These are phyloP conservation scores for Hafferia zeledoni DNA, from an alignment of 2,797 vertebrate genomes.

Conservation along the genomic window DNA sequence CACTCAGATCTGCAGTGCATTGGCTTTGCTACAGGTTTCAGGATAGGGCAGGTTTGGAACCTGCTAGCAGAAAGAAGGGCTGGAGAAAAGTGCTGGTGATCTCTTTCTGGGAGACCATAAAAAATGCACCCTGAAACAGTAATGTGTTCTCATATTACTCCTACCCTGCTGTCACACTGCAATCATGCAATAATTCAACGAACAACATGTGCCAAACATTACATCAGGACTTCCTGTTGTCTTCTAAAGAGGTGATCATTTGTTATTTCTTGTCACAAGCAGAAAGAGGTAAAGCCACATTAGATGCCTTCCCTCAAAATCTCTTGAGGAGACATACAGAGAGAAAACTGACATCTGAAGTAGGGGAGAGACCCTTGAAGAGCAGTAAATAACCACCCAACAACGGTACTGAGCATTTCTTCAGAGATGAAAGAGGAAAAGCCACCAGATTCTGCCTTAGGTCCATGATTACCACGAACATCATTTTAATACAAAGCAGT, in stretches of 20 bases:
- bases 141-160: not conserved
- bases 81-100: not conserved
- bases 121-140: not conserved
- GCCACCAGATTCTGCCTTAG: not conserved
- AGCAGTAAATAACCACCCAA: not conserved
- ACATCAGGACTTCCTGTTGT: not conserved
- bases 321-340: not conserved
- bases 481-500: not conserved
- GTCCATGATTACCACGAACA: not conserved
- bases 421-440: not conserved
- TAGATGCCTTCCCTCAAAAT: not conserved
- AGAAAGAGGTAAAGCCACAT: not conserved
- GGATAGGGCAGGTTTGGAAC: not conserved
- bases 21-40: fast-evolving
- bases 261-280: not conserved
- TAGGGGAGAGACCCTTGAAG: not conserved
- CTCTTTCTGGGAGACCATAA: not conserved
- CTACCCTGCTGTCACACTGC: not conserved
- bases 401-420: not conserved
- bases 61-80: not conserved
- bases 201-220: not conserved
- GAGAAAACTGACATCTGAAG: not conserved
- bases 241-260: not conserved
- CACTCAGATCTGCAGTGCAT: not conserved
- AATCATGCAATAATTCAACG: not conserved